Conservation (phyloP, 1,140 invertebrate genomes). For the Listronotus bonariensis region DNA sequence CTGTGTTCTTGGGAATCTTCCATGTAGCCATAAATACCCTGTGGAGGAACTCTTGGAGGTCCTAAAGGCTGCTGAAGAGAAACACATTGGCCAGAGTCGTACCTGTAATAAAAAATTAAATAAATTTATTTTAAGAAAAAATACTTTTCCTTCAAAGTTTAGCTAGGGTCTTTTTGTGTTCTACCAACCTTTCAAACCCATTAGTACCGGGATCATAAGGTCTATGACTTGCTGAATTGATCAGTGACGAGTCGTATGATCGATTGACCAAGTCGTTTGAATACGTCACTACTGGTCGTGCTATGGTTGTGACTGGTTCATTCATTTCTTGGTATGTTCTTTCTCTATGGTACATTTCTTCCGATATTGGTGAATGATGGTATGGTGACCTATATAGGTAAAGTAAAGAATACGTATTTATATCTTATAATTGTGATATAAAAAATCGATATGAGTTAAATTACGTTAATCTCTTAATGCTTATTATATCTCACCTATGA, state of each 20-base stretch:
- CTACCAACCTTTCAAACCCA: conserved; percentile 69
- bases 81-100: conserved; percentile 59
- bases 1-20: conserved; percentile 63
- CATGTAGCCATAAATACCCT: conserved; percentile 59
- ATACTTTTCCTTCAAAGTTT: too few species aligned
- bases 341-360: conserved; percentile 60
- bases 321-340: conserved; percentile 61
- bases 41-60: conserved; percentile 60
- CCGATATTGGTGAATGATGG: conserved; percentile 61
- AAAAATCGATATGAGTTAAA: too few species aligned
- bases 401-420: background rate
- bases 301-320: conserved; percentile 56
- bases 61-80: conserved; percentile 63
- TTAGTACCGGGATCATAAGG: conserved; percentile 64
- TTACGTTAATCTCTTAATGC: background rate
- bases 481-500: conserved; percentile 52
- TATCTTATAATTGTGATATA: too few species aligned
- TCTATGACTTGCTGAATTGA: conserved; percentile 61
- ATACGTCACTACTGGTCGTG: conserved; percentile 66
- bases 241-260: conserved; percentile 54
- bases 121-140: background rate
- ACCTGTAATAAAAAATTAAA: conserved; percentile 41
- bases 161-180: too few species aligned
- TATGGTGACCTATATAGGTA: conserved; percentile 61
- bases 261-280: conserved; percentile 63